Percentiles rank a stretch among this genome's conserved stretches.
phyloP scores from a whole-genome alignment of 2,113 vertebrate species.

The Melanerpes formicivorus region DNA sequence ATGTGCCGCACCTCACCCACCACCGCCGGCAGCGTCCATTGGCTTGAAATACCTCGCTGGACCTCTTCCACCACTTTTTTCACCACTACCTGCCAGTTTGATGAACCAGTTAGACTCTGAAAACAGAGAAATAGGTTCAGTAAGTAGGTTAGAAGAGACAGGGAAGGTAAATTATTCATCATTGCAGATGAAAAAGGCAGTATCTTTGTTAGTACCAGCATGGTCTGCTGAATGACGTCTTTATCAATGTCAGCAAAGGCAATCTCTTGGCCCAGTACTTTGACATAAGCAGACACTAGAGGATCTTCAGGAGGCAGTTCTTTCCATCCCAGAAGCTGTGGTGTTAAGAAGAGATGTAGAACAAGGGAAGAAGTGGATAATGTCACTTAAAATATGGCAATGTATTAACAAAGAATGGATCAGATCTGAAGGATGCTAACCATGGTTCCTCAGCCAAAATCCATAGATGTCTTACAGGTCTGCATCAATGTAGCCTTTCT shows the following conservation, averaged over 20 bases:
- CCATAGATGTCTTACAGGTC: background rate
- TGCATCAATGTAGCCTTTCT: background rate
- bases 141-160: background rate
- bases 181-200: background rate
- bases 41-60: conserved; percentile 59
- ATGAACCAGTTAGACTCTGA: conserved; percentile 60
- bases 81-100: conserved; percentile 17
- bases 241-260: conserved; percentile 77
- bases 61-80: conserved; percentile 52
- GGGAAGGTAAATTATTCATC: background rate
- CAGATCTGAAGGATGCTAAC: background rate
- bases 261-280: conserved; percentile 83
- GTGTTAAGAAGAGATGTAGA: background rate
- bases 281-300: conserved; percentile 75
- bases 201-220: conserved; percentile 70
- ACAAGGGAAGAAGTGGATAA: background rate
- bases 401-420: background rate
- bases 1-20: conserved; percentile 74
- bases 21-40: conserved; percentile 68
- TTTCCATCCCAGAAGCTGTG: conserved; percentile 80
- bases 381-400: background rate
- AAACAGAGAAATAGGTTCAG: background rate
- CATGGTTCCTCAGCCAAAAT: background rate
- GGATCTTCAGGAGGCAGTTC: conserved; percentile 67
- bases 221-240: conserved; percentile 68